These are phyloP conservation scores for Aspidiotus destructor DNA, from an alignment of 2,888 invertebrate genomes.

Conservation along the genomic window DNA sequence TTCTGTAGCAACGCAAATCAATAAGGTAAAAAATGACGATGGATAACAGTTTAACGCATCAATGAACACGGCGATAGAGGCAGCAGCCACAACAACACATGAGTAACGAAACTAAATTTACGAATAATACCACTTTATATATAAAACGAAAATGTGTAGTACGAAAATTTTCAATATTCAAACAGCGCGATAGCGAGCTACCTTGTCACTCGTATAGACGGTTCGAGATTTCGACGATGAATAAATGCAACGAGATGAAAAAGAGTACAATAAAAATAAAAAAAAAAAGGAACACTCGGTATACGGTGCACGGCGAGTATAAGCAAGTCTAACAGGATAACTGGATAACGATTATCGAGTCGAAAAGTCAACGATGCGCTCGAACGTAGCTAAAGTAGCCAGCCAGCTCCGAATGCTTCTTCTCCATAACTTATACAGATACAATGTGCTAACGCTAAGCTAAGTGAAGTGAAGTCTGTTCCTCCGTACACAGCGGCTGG, in stretches of 20 bases:
- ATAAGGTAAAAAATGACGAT: constrained; percentile 25
- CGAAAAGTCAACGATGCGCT: constrained; percentile 26
- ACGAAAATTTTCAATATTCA: too few relatives aligned
- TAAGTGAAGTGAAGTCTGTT: constrained; percentile 11
- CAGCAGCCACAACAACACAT: constrained; percentile 1
- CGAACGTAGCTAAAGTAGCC: not conserved
- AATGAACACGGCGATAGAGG: constrained; percentile 18
- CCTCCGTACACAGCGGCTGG: constrained; percentile 10
- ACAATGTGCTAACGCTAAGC: constrained; percentile 27
- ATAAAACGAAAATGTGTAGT: not conserved
- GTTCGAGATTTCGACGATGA: not conserved
- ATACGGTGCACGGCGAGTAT: too few relatives aligned
- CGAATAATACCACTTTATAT: not conserved
- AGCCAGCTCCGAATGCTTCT: constrained; percentile 9
- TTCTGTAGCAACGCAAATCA: constrained; percentile 12
- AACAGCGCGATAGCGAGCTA: not conserved
- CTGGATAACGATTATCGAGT: constrained; percentile 30
- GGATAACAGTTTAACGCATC: constrained; percentile 23
- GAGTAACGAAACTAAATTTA: constrained; percentile 1
- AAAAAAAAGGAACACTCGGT: not conserved
- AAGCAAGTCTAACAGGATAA: not conserved
- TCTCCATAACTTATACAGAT: constrained; percentile 25
- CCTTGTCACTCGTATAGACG: not conserved
- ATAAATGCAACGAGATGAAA: constrained; percentile 5
- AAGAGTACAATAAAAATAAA: not conserved